Conservation (phyloP, 1,140 invertebrate genomes). For the Scaptomyza hsui region DNA sequence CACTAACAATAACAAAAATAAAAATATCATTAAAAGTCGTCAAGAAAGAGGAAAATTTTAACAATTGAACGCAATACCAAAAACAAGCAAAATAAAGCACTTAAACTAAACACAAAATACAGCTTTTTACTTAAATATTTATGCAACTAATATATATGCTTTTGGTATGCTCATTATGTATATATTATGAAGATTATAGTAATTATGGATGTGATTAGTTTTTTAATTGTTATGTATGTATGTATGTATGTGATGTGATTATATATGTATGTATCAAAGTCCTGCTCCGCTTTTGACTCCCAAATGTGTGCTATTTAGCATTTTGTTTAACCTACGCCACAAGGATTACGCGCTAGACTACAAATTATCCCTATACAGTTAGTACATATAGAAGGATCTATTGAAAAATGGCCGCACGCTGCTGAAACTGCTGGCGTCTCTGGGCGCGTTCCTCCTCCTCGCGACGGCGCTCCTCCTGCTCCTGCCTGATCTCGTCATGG, state of each 20-base stretch:
- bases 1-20: slow-evolving; percentile 54
- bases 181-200: slow-evolving; percentile 19
- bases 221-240: too few relatives aligned
- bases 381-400: slow-evolving; percentile 37
- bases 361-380: slow-evolving; percentile 28
- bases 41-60: slow-evolving; percentile 22
- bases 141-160: slow-evolving; percentile 57
- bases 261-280: slow-evolving; percentile 49
- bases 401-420: slow-evolving; percentile 92
- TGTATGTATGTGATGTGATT: slow-evolving; percentile 53
- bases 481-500: slow-evolving; percentile 93
- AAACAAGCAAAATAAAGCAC: slow-evolving; percentile 7
- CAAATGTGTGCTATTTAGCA: slow-evolving; percentile 30
- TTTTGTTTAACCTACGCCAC: slow-evolving; percentile 75
- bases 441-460: slow-evolving; percentile 91
- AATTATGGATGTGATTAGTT: slow-evolving; percentile 39
- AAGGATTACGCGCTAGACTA: slow-evolving; percentile 68
- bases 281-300: slow-evolving; percentile 32
- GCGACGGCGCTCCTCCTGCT: slow-evolving; percentile 92
- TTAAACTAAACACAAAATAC: slow-evolving; percentile 34
- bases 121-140: slow-evolving; percentile 44
- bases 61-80: slow-evolving; percentile 39
- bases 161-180: slow-evolving; percentile 71
- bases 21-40: slow-evolving; percentile 20
- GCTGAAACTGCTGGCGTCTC: slow-evolving; percentile 90